Evolutionary conservation across 1,140 invertebrate species (phyloP).

Genomic region (Pseudomyrmex concolor): DNA sequence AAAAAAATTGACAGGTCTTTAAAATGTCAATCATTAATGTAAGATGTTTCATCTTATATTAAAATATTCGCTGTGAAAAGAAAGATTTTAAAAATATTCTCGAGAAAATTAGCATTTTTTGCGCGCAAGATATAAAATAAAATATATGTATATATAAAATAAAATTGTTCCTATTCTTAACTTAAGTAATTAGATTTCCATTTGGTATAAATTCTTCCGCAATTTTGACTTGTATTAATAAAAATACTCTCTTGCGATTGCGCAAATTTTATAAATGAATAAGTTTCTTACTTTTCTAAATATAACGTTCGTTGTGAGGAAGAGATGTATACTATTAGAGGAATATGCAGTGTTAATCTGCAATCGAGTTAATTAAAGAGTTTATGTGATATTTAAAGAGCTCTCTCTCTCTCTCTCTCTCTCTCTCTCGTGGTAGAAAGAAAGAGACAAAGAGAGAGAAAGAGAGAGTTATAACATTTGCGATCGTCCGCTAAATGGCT

Average conservation of each 20-base stretch:
- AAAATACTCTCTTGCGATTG: background rate
- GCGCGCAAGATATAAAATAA: background rate
- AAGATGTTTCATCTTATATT: background rate
- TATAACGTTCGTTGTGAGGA: too few species aligned
- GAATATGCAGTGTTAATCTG: background rate
- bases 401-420: background rate
- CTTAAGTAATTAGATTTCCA: background rate
- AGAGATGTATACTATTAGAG: background rate
- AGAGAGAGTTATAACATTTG: constrained; percentile 14
- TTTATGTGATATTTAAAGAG: constrained; percentile 1
- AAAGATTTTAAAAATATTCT: background rate
- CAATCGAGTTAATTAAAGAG: constrained; percentile 14
- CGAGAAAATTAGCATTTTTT: background rate
- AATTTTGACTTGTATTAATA: background rate
- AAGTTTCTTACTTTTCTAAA: too few species aligned
- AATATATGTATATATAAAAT: constrained; percentile 4
- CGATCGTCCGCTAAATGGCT: background rate
- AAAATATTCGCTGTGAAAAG: background rate
- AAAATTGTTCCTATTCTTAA: background rate
- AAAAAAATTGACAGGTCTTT: too few species aligned
- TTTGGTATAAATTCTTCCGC: background rate
- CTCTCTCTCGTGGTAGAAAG: too few species aligned
- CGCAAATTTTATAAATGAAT: too few species aligned
- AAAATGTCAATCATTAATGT: too few species aligned
- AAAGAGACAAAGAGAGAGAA: background rate